Conservation (phyloP, 1,140 invertebrate genomes). For the Drosophila auraria region DNA sequence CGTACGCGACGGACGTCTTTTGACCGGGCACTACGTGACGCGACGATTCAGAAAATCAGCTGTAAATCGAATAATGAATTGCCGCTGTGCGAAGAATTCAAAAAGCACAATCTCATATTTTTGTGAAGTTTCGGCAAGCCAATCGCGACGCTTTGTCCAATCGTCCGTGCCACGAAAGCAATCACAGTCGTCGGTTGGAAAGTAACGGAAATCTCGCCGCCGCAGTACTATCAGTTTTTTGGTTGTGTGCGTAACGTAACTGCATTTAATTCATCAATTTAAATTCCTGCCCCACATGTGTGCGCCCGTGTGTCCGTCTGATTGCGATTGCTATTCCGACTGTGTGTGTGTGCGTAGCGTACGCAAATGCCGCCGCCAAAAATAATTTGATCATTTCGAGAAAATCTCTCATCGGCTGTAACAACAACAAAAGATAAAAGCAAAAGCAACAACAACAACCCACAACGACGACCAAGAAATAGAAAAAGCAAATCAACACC, state of each 20-base stretch:
- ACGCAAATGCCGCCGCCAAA: constrained; percentile 44
- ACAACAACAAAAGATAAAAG: constrained; percentile 11
- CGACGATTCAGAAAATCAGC: neutral
- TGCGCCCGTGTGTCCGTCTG: constrained; percentile 42
- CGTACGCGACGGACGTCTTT: too few relatives aligned
- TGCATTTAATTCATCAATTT: constrained; percentile 49
- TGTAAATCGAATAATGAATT: constrained; percentile 12
- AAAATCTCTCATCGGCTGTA: constrained; percentile 39
- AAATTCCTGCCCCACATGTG: constrained; percentile 36
- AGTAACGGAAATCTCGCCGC: constrained; percentile 36
- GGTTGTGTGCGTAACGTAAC: constrained; percentile 33
- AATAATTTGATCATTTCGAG: constrained; percentile 49
- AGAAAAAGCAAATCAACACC: constrained; percentile 12
- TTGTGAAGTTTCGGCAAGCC: constrained; percentile 4
- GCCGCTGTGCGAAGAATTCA: constrained; percentile 23
- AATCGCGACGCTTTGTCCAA: constrained; percentile 4
- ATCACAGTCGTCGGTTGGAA: constrained; percentile 33
- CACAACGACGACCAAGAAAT: neutral
- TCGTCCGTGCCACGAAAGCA: constrained; percentile 12
- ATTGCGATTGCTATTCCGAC: constrained; percentile 24
- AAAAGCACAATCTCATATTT: constrained; percentile 7
- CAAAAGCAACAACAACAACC: constrained; percentile 2
- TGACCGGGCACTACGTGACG: too few relatives aligned
- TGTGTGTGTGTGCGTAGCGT: constrained; percentile 27
- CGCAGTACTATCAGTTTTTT: constrained; percentile 27